Evolutionary conservation across 2,113 vertebrate species (phyloP), one percentile per base, ranked within the genome.

Genomic region (Panurus biarmicus): DNA sequence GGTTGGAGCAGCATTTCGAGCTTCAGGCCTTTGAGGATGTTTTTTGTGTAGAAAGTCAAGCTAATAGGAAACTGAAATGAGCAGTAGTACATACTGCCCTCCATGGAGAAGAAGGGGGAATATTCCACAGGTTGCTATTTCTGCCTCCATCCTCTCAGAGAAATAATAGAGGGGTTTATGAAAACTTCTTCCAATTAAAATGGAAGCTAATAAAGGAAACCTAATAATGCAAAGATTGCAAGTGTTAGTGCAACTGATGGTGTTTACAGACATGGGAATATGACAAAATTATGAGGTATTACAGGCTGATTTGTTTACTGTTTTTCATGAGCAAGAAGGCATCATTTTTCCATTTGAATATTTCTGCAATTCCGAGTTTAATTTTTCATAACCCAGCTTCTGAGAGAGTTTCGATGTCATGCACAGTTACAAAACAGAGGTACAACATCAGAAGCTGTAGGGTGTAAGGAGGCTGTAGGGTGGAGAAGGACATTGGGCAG

Each of bases 41-140:
- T 85, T 93, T 90, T 91, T 24, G 36, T 95, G 74, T 89, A 36
- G 92, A 31, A 94, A 80, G 71, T 95, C 75, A 89, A 23, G 23
- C 42, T 82, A 93, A 35, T 81, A 81, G 72, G 67, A 81, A 85
- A 60, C 56, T 78, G 35, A 92, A 94, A 84, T 79, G 79, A 87
- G 6, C 13, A 90, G 33, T 42, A 86, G 40, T 16, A 6, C 11
- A 6, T 26, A 12, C 35, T 79, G 29, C 33, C 65, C 83, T 85
- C 40, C 45, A 23, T 20, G 66, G 40, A 93, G 71, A 18, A 78
- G 66, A 71, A 90, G 16, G 21, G 38, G 7, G 29, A 83, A 64
- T 93, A 25, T 35, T 87, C 73, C 64, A 45, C 82, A 76, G 40
- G 38, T 45, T 62, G 38, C 79, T 82, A 24, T 44, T 62, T 92